Evolutionary conservation across 2,888 invertebrate species (phyloP), one percentile per base, ranked within the genome.

Genomic region (Hesperia comma): DNA sequence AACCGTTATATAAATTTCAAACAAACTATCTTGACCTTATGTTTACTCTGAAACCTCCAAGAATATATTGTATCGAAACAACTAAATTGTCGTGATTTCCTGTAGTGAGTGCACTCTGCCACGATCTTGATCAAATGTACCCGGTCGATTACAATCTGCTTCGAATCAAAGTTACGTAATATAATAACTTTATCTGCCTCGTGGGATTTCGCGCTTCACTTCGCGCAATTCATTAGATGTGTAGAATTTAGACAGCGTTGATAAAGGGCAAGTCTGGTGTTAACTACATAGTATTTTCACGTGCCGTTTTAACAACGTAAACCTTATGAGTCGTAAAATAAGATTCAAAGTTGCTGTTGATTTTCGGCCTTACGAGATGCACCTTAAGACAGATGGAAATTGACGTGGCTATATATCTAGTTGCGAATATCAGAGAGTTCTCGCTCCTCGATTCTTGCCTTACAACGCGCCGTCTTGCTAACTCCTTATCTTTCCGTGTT

Each of bases 401-500:
- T 58, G 58, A 64, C 58, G 19, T 32, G 64, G 15, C 43, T 64
- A 46, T 58, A 64, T 53, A 53, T 64, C 57, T 63, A 57, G 57
- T 58, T 51, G 64, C 51, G 26, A 58, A 58, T 58, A 64, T 64
- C 58, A 17, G 58, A 33, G 58, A 46, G 15, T 60, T 46, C 49
- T 60, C 49, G 19, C 41, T 64, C 57, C 15, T 15, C 58, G 58
- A 66, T 66, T 53, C 64, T 54, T 54, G 53, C 64, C 68, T 62
- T 63, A 67, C 69, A 69, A 74, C 74, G 70, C 62, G 64, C 64
- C 56, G 72, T 57, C 68, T 66, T 61, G 68, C 70, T 73, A 69
- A 68, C 63, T 60, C 62, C 70, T 73, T 75, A 74, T 75, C 74
- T 71, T 57, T 63, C 69, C 70, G 53, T 70, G 70, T 71, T 68